phyloP scores from a whole-genome alignment of 2,888 invertebrate species.

The Pseudococcus viburni region DNA sequence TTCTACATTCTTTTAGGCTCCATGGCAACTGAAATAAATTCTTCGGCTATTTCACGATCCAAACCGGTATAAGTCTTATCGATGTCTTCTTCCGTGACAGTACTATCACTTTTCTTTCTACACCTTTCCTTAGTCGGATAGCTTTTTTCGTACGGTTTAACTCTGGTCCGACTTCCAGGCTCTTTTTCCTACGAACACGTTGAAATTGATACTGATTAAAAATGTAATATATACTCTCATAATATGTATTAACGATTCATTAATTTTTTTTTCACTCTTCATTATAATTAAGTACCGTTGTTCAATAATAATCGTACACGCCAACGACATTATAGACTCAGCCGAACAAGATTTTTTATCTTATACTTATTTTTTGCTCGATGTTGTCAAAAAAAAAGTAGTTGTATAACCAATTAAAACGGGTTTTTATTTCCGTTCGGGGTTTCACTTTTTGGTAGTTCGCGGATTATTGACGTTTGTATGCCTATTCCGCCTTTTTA shows the following conservation, averaged over 20 bases:
- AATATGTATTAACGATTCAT: constrained; percentile 13
- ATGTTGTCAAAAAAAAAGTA: neutral
- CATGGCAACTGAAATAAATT: constrained; percentile 72
- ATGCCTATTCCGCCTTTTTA: neutral
- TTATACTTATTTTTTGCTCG: neutral
- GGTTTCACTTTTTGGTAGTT: constrained; percentile 33
- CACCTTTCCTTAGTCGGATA: constrained; percentile 47
- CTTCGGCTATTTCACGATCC: constrained; percentile 72
- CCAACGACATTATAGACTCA: constrained; percentile 11
- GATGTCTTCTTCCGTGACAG: constrained; percentile 71
- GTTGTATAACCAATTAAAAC: constrained; percentile 40
- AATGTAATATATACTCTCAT: neutral
- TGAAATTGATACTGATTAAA: constrained; percentile 1
- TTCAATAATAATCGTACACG: constrained; percentile 31
- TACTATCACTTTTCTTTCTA: constrained; percentile 68
- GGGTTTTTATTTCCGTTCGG: constrained; percentile 41
- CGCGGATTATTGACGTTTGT: neutral
- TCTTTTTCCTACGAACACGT: constrained; percentile 56
- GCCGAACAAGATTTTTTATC: constrained; percentile 2
- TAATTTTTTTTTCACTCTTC: constrained; percentile 21
- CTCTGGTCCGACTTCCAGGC: neutral
- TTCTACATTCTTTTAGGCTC: constrained; percentile 69
- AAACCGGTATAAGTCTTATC: constrained; percentile 72
- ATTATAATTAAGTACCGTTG: constrained; percentile 48
- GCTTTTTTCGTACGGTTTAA: constrained; percentile 36